Evolutionary conservation across 2,888 invertebrate species (phyloP), one percentile per base, ranked within the genome.

Genomic region (Eumacrocentrus americanus): DNA sequence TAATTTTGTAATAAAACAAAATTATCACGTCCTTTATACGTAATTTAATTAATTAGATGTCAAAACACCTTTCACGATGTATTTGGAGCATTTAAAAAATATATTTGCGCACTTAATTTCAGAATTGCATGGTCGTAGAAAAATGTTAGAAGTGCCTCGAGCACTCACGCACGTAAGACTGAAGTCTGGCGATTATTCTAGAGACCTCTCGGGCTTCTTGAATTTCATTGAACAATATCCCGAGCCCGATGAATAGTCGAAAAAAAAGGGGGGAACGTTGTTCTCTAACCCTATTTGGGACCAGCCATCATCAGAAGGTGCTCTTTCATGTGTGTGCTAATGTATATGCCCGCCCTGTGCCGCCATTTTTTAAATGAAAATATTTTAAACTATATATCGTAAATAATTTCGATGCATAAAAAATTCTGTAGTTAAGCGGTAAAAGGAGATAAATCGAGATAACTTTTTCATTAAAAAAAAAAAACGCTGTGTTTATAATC

Each of bases 331-430:
- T 52, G 47, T 50, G 40, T 46, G 54, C 60, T 62, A 65, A 67
- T 29, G n/a, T n/a, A 60, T 54, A 67, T 67, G 40, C 54, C 64
- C 70, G 70, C 70, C 70, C 63, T 58, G 60, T 54, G 18, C 58
- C 64, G 63, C 66, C 69, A 65, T 64, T 62, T 55, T 23, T 11
- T 48, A 14, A 57, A 18, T 23, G 54, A 60, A 48, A 48, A 9
- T 6, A 50, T 25, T 35, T 16, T 29, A 38, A 23, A 25, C 23
- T 12, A 20, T 5, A n/a, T 7, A 35, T 9, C 4, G 54, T 20
- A 23, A 23, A 47, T 18, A 58, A 37, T 53, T 37, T 6, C 48
- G 25, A 9, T 20, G 11, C 23, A 3, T 12, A 23, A 25, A 29
- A 47, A 47, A 18, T 23, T 23, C n/a, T n/a, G n/a, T n/a, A n/a